Evolutionary conservation across 1,140 invertebrate species (phyloP), one percentile per base, ranked within the genome.

Genomic region (Tenebrio molitor): DNA sequence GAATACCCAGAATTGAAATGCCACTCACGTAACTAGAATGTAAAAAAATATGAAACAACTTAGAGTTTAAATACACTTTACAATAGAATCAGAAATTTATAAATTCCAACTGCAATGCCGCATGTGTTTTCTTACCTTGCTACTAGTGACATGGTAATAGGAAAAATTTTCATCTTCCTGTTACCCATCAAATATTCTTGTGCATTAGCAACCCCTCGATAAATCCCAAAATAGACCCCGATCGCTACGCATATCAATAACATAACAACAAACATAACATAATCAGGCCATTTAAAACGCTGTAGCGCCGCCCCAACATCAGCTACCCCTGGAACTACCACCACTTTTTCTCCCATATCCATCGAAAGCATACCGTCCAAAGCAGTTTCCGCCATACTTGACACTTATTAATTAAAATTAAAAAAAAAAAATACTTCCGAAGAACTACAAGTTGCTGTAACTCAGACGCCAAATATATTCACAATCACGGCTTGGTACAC

Each of bases 151-250:
- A 95, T 88, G 72, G 91, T 89, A 8, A 95, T 89, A 0, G 94
- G 93, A 74, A 94, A 87, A 4, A 92, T 85, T 46, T 88, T 88
- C 93, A 97, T 94, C 72, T 91, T 91, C 71, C 92, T 87, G 4
- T 93, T 93, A 0, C 93, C 95, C 73, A 96, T 89, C 14, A 97
- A 84, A 81, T 96, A 97, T 73, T 95, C 93, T 50, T 90, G 88
- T 0, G 88, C 88, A 19, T 87, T 87, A 64, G 88, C 86, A 39
- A 91, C 89, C 41, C 90, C 88, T 53, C 90, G 90, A 23, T 89
- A 85, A 68, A 92, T 91, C 3, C 91, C 93, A 80, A 93, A 95
- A 80, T 93, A 94, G 6, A 95, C 77, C 0, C 94, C 94, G 36
- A 96, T 91, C 0, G 85, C 84, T 3, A 91, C 87, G 71, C 92